Evolutionary conservation across 2,113 vertebrate genomes (phyloP).

Genomic region (Petaurus breviceps): DNA sequence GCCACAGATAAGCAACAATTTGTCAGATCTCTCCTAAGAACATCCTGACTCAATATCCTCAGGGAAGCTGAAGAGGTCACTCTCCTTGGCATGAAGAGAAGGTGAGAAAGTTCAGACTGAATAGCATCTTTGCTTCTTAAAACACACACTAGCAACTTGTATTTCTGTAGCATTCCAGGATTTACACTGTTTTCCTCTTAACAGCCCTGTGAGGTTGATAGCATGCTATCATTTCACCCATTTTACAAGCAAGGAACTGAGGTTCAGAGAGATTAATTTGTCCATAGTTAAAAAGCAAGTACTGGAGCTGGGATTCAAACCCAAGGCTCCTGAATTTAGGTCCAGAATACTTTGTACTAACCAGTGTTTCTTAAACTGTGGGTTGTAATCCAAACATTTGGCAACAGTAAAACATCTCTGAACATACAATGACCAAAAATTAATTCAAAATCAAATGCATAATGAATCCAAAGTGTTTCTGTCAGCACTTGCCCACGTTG

Average conservation of each 20-base stretch:
- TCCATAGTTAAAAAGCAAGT: not conserved
- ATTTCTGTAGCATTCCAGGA: not conserved
- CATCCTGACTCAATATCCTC: not conserved
- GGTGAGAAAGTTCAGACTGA: not conserved
- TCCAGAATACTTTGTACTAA: not conserved
- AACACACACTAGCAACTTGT: not conserved
- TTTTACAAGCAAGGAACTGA: not conserved
- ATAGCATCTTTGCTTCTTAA: not conserved
- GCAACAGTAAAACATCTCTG: too few species aligned
- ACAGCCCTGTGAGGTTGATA: not conserved
- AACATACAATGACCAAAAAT: too few species aligned
- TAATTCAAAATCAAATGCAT: too few species aligned
- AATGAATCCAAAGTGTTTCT: too few species aligned
- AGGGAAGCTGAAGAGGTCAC: not conserved
- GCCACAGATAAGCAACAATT: not conserved
- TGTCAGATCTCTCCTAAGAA: not conserved
- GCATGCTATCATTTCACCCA: not conserved
- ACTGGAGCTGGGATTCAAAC: not conserved
- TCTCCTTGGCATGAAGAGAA: constrained; percentile 17
- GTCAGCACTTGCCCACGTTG: too few species aligned
- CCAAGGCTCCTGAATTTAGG: too few species aligned
- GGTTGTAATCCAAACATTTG: too few species aligned
- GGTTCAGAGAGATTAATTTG: not conserved
- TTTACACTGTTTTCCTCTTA: not conserved
- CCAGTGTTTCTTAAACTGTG: too few species aligned